Evolutionary conservation across 2,888 invertebrate species (phyloP).

Genomic region (Orchestes rusci): DNA sequence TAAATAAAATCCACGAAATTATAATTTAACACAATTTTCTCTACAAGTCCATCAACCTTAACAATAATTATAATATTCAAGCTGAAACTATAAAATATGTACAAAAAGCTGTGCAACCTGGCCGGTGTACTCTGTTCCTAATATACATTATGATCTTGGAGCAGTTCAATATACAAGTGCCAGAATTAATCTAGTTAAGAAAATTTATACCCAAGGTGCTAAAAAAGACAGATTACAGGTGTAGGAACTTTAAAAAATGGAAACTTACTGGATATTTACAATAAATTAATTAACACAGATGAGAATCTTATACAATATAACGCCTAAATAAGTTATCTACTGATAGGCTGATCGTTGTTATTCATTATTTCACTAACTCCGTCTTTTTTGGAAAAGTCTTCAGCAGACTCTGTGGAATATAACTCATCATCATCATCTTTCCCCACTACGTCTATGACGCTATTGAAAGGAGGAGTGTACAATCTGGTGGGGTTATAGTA

Average conservation of each 20-base stretch:
- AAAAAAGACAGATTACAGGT: conserved; percentile 28
- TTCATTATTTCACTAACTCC: conserved; percentile 51
- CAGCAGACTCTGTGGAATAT: conserved; percentile 35
- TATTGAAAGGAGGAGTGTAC: conserved; percentile 43
- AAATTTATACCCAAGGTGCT: conserved; percentile 19
- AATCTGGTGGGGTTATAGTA: conserved; percentile 44
- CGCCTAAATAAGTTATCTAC: conserved; percentile 42
- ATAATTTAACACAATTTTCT: no score
- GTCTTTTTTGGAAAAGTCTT: conserved; percentile 40
- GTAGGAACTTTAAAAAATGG: conserved; percentile 35
- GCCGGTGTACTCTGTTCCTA: neutral
- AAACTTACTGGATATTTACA: conserved; percentile 12
- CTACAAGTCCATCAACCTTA: no score
- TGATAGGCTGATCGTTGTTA: conserved; percentile 55
- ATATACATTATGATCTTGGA: no score
- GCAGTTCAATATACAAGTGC: conserved; percentile 15
- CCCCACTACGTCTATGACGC: conserved; percentile 46
- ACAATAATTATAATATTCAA: no score
- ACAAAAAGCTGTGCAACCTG: conserved; percentile 11
- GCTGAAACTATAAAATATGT: conserved; percentile 11
- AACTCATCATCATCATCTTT: conserved; percentile 47
- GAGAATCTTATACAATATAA: no score
- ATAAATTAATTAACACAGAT: conserved; percentile 20
- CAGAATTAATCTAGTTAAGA: no score
- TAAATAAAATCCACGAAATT: no score